phyloP scores from a whole-genome alignment of 2,113 vertebrate genomes.

The Melospiza melodia region DNA sequence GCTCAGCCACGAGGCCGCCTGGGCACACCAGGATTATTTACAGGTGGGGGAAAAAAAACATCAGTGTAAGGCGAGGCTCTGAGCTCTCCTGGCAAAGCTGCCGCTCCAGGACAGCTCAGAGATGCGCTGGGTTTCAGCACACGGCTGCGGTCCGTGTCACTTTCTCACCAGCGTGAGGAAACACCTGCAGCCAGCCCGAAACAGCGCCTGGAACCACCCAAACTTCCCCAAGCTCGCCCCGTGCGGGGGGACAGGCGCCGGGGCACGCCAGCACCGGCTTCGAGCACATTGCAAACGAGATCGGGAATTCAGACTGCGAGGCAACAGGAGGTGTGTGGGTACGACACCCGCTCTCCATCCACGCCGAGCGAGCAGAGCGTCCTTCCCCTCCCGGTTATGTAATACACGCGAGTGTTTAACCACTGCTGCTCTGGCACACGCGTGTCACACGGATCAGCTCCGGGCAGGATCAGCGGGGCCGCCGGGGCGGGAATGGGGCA shows the following conservation, averaged over 20 bases:
- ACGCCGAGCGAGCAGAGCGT: background rate
- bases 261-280: background rate
- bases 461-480: background rate
- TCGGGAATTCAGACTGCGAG: background rate
- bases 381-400: background rate
- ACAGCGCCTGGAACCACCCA: background rate
- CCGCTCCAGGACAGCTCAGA: rapidly evolving
- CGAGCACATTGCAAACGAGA: background rate
- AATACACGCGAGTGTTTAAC: background rate
- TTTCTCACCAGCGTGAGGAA: background rate
- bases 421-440: background rate
- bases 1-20: background rate
- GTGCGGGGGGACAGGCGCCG: rapidly evolving
- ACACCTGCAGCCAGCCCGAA: background rate
- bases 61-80: rapidly evolving
- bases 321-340: background rate
- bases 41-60: too few relatives aligned
- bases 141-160: background rate
- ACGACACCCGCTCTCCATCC: background rate
- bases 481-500: too few relatives aligned
- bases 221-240: background rate
- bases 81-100: background rate
- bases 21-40: too few relatives aligned
- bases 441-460: background rate
- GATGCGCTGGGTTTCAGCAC: background rate